These are phyloP conservation scores for Eriocheir sinensis DNA, from an alignment of 1,140 invertebrate species.

Conservation along the genomic window DNA sequence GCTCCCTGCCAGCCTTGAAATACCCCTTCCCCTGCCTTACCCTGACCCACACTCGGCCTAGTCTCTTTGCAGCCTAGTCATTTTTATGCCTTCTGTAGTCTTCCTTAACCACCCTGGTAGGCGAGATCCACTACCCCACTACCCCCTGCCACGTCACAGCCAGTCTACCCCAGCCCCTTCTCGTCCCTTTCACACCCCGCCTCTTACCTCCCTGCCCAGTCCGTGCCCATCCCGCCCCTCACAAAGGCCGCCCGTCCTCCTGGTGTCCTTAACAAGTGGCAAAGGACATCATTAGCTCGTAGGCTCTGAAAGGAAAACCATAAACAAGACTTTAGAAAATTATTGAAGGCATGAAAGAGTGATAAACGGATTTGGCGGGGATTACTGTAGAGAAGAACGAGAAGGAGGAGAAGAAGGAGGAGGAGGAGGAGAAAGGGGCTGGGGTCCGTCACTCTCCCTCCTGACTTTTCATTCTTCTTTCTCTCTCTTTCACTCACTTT, in stretches of 20 bases:
- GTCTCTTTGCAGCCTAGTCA: no score
- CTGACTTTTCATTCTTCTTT: background rate
- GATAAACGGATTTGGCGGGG: slow-evolving; percentile 40
- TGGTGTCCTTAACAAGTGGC: slow-evolving; percentile 37
- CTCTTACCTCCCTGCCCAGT: background rate
- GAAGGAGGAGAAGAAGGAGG: background rate
- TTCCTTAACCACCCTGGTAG: no score
- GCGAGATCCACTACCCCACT: no score
- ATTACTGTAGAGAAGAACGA: background rate
- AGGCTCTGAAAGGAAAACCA: slow-evolving; percentile 29
- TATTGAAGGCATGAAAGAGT: slow-evolving; percentile 49
- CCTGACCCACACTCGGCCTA: no score
- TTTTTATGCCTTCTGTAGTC: no score
- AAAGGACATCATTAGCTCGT: slow-evolving; percentile 55
- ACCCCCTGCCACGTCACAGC: background rate
- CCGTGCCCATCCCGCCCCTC: background rate
- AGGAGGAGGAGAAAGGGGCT: background rate
- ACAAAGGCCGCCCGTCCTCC: slow-evolving; percentile 10
- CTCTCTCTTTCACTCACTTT: no score
- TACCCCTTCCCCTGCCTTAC: background rate
- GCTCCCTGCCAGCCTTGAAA: no score
- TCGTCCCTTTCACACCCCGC: background rate
- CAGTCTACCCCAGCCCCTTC: background rate
- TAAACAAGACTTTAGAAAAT: slow-evolving; percentile 55
- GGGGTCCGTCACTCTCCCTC: background rate